These are phyloP conservation scores for Hippocampus barbouri DNA, from an alignment of 2,113 vertebrate genomes.

Conservation along the genomic window DNA sequence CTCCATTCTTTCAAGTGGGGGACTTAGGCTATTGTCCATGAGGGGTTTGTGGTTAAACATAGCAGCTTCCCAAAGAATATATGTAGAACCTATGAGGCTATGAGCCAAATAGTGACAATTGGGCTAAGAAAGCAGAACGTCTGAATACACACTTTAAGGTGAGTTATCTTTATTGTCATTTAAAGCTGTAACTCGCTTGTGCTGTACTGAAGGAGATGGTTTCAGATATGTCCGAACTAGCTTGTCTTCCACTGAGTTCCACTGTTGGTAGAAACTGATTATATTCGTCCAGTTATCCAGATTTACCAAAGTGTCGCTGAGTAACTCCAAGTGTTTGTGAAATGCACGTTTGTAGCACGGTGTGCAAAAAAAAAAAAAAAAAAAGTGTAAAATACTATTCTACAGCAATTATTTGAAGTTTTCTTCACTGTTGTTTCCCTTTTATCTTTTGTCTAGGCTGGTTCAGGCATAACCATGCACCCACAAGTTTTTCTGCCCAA, in stretches of 20 bases:
- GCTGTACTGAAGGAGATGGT: neutral
- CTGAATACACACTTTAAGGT: neutral
- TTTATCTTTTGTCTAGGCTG: slow-evolving; percentile 12
- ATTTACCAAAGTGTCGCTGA: neutral
- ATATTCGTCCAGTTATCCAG: neutral
- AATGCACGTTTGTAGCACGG: neutral
- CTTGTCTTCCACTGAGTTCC: too few species aligned
- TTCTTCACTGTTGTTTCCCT: slow-evolving; percentile 6
- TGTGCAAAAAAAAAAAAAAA: neutral
- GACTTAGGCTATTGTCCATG: slow-evolving; percentile 40
- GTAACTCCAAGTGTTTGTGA: too few species aligned
- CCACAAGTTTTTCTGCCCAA: slow-evolving; percentile 11
- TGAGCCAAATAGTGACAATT: neutral
- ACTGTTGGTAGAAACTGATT: neutral
- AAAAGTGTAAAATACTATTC: neutral
- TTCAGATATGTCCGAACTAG: neutral
- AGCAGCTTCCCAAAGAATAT: slow-evolving; percentile 56
- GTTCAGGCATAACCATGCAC: slow-evolving; percentile 25
- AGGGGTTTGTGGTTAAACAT: slow-evolving; percentile 48
- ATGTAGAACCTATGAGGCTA: slow-evolving; percentile 28
- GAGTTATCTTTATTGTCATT: neutral
- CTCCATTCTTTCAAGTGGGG: slow-evolving; percentile 45
- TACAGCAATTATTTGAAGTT: neutral
- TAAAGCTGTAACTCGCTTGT: neutral
- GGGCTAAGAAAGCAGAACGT: neutral